Base-by-base conservation (phyloP, 2,113 vertebrate genomes). In the Salvelinus fontinalis region DNA sequence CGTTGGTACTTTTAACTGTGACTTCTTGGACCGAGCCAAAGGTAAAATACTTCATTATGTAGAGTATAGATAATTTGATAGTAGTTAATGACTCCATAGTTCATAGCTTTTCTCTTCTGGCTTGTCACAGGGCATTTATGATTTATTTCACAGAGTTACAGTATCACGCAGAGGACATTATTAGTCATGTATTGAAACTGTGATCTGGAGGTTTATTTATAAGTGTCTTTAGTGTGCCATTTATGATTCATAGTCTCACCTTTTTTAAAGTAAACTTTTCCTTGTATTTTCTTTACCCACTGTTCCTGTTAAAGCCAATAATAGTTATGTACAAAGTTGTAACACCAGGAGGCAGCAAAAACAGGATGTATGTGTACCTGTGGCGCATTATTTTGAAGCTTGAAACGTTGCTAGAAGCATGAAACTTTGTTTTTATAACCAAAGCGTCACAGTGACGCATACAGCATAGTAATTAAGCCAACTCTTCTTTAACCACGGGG, bases 261-360 rank as follows among this genome's bases (percentile, higher is more conserved):
- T 39, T 54, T 54, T 57, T 57, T 13, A 3, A 54, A 18, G 4
- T 57, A 5, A 20, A 44, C 4, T 20, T 57, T 44, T 44, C 39
- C 39, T 57, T 57, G 18, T 44, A 57, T 57, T 20, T 57, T 57
- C 18, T 57, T 57, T 20, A 57, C 20, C 2, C 6, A 7, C 4
- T 20, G 54, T 57, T 5, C 6, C 20, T 57, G 39, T 44, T 44
- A 11, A 44, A 44, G 9, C 9, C 39, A 44, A 44, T 44, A 20
- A 5, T 57, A 20, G 54, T 20, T 20, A 1, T 18, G 18, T 57
- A 20, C 54, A 5, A 2, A 57, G 54, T 4, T 57, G 16, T 16
- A 74, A 68, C 88, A 85, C 26, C 78, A 88, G 87, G 81, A 75
- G 87, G 84, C 89, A 85, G 83, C 75, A 88, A 78, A 76, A 79